Evolutionary conservation across 2,113 vertebrate species (phyloP).

Genomic region (Podarcis muralis): DNA sequence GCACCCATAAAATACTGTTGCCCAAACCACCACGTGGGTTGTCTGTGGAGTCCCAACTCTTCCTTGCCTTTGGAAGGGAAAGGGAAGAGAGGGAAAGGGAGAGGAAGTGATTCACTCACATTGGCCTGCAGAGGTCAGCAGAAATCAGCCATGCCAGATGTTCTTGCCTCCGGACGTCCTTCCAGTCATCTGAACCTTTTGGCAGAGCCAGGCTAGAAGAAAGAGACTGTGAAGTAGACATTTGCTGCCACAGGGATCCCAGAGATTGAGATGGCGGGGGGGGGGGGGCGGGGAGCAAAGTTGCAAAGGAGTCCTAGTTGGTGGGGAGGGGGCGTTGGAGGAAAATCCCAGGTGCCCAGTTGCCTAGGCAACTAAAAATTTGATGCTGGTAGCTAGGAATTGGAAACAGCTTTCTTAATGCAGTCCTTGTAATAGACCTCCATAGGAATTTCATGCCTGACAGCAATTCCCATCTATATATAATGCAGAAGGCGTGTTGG

Average conservation of each 20-base stretch:
- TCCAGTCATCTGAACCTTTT: not conserved
- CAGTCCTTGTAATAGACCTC: not conserved
- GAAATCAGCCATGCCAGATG: conserved; percentile 23
- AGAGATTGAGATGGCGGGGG: not conserved
- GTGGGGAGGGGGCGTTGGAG: too few relatives aligned
- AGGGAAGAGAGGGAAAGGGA: not conserved
- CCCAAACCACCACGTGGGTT: not conserved
- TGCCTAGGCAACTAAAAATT: not conserved
- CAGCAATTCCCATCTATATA: not conserved
- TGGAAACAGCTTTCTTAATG: not conserved
- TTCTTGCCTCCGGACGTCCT: not conserved
- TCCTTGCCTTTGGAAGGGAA: not conserved
- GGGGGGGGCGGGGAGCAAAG: not conserved
- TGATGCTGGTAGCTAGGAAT: not conserved
- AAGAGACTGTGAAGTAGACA: not conserved
- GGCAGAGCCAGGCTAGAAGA: not conserved
- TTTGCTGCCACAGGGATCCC: not conserved
- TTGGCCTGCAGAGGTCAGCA: conserved; percentile 28
- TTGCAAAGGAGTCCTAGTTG: not conserved
- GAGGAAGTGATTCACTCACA: not conserved
- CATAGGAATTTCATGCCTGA: not conserved
- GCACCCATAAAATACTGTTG: not conserved
- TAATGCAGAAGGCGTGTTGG: not conserved
- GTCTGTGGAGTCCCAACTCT: not conserved
- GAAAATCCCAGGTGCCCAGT: not conserved